Evolutionary conservation across 2,888 invertebrate genomes (phyloP), one percentile per base, ranked within the genome.

Genomic region (Thecophora atra): DNA sequence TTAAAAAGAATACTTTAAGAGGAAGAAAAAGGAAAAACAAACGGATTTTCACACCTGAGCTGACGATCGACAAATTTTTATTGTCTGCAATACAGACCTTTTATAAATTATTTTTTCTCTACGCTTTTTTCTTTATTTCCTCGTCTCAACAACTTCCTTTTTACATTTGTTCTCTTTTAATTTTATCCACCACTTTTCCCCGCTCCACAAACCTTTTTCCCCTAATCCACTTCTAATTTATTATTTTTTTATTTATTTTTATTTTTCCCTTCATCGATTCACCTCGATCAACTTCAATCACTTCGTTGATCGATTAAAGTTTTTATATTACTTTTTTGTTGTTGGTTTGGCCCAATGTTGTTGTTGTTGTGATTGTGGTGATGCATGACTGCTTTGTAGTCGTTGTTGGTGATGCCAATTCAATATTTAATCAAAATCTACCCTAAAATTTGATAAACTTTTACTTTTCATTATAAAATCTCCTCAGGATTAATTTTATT

Each of bases 41-140:
- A 6, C n/a, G 44, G 44, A 62, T 71, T 72, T 75, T 74, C 74
- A 75, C 75, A 75, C 75, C 73, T 72, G 72, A 75, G 47, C 72
- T 66, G 65, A 64, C 60, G 54, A 68, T 64, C 60, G 56, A 58
- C 64, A 42, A 56, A 15, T 51, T 37, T 6, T 8, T 37, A 13
- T 51, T 51, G 15, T n/a, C 17, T 4, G 11, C 51, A 8, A 5
- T 51, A 0, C 17, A 8, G 17, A 17, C 13, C 7, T 54, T 54
- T 3, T 54, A 21, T 1, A 8, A 37, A 37, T 2, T 37, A 11
- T 37, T 37, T 6, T 37, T 37, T 6, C 11, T 37, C 11, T 19
- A 2, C 3, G 13, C 3, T 58, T 17, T 58, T 3, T 58, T 28
- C 26, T 26, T 28, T n/a, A n/a, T n/a, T n/a, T n/a, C n/a, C n/a